Percentiles rank a stretch among this genome's conserved stretches.
Conservation (phyloP, 2,888 invertebrate species). For the Phaedon cochleariae region DNA sequence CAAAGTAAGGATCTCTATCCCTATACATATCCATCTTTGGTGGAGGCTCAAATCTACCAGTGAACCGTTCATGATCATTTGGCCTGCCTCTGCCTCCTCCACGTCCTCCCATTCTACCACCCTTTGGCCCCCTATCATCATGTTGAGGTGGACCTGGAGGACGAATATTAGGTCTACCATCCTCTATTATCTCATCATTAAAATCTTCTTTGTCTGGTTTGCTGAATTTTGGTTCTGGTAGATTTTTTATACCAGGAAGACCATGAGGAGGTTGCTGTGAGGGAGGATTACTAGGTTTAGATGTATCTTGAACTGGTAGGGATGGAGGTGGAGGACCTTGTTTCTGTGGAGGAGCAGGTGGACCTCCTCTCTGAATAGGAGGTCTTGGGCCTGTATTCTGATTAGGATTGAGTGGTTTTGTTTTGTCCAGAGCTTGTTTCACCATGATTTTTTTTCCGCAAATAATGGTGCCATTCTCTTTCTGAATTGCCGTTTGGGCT, state of each 20-base stretch:
- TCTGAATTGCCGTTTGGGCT: constrained; percentile 78
- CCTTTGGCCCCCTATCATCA: constrained; percentile 35
- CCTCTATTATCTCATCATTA: constrained; percentile 35
- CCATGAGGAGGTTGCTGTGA: constrained; percentile 14
- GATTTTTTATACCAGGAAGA: constrained; percentile 9
- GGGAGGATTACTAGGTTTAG: constrained; percentile 17
- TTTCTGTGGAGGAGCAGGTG: constrained; percentile 9
- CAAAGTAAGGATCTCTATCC: constrained; percentile 34
- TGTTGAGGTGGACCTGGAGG: constrained; percentile 43
- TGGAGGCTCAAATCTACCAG: constrained; percentile 43
- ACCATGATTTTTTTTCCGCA: constrained; percentile 77
- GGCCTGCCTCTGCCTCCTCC: constrained; percentile 31
- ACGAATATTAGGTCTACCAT: constrained; percentile 42
- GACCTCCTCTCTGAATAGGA: constrained; percentile 11
- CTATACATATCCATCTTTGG: constrained; percentile 32
- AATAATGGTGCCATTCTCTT: constrained; percentile 75
- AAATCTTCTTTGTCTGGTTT: constrained; percentile 31
- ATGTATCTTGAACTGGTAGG: not conserved
- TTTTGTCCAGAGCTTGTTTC: constrained; percentile 67
- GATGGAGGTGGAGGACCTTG: constrained; percentile 12
- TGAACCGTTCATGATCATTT: constrained; percentile 35
- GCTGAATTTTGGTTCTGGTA: constrained; percentile 16
- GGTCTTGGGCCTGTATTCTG: constrained; percentile 11
- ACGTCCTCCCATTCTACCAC: constrained; percentile 27
- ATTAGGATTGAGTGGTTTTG: constrained; percentile 19